Evolutionary conservation across 2,797 vertebrate genomes (phyloP).

Genomic region (Percopsis omiscomaycus): DNA sequence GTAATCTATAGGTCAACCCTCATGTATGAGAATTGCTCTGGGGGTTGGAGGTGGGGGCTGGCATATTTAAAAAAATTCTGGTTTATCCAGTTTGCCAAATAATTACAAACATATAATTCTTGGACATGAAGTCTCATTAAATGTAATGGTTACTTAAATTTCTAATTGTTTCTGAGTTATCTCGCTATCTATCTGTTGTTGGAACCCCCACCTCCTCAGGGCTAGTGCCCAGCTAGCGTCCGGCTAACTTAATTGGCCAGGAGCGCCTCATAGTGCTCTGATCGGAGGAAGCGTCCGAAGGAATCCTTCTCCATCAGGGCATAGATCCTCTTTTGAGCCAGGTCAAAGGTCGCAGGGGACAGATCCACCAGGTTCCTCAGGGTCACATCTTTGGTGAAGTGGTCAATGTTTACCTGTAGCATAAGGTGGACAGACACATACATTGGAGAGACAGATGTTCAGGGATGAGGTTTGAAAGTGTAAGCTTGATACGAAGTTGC

Average conservation of each 20-base stretch:
- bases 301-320: slow-evolving; percentile 98
- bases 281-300: slow-evolving; percentile 89
- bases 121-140: slow-evolving; percentile 1
- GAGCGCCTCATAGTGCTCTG: slow-evolving; percentile 88
- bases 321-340: slow-evolving; percentile 91
- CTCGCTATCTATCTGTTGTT: slow-evolving; percentile 45
- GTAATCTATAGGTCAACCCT: background rate
- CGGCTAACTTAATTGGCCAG: slow-evolving; percentile 75
- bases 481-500: no score
- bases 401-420: slow-evolving; percentile 93
- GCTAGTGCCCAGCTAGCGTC: background rate
- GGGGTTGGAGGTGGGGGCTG: slow-evolving; percentile 10
- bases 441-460: no score
- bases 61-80: slow-evolving; percentile 31
- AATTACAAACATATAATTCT: no score
- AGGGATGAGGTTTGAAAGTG: no score
- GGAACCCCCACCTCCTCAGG: slow-evolving; percentile 28
- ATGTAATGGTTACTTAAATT: background rate
- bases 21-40: slow-evolving; percentile 5
- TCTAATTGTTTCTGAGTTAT: background rate
- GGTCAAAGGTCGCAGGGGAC: slow-evolving; percentile 83
- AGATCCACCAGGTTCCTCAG: slow-evolving; percentile 91
- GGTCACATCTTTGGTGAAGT: slow-evolving; percentile 91
- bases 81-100: background rate
- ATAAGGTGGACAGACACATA: no score